phyloP scores from a whole-genome alignment of 2,888 invertebrate genomes.

The Anticlea derivata region DNA sequence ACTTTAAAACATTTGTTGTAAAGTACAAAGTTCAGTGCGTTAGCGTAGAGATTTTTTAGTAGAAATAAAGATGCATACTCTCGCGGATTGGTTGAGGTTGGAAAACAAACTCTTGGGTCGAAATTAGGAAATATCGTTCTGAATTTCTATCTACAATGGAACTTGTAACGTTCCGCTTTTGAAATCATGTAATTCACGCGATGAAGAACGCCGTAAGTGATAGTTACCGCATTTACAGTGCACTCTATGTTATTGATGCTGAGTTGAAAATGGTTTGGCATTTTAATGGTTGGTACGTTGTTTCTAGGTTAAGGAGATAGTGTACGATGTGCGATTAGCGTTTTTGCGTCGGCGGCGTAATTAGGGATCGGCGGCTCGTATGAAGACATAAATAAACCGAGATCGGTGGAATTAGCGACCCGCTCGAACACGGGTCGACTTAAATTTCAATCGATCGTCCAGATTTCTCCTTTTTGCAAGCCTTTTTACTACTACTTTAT shows the following conservation, averaged over 20 bases:
- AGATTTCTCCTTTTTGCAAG: slow-evolving; percentile 50
- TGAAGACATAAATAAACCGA: slow-evolving; percentile 83
- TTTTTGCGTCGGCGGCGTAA: slow-evolving; percentile 78
- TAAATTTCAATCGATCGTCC: slow-evolving; percentile 72
- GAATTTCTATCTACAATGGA: not conserved
- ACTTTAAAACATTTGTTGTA: not conserved
- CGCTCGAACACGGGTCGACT: slow-evolving; percentile 52
- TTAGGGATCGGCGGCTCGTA: slow-evolving; percentile 81
- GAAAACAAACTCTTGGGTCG: slow-evolving; percentile 18
- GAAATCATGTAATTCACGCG: not conserved
- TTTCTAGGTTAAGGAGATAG: slow-evolving; percentile 37
- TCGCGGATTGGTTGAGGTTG: not conserved
- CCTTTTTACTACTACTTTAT: slow-evolving; percentile 33
- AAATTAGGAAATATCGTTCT: slow-evolving; percentile 2
- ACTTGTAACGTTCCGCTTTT: slow-evolving; percentile 23
- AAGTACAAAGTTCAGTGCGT: slow-evolving; percentile 19
- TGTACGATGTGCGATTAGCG: slow-evolving; percentile 77
- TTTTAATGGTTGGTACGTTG: slow-evolving; percentile 16
- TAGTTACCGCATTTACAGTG: slow-evolving; percentile 4
- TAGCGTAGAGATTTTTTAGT: slow-evolving; percentile 12
- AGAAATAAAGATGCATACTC: slow-evolving; percentile 17
- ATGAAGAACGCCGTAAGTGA: slow-evolving; percentile 29
- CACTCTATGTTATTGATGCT: slow-evolving; percentile 10
- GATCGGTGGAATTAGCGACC: slow-evolving; percentile 70
- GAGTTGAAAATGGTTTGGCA: not conserved